A percentile compares a stretch with the other conserved stretches of the same genome.
Evolutionary conservation across 1,140 invertebrate genomes (phyloP).

Genomic region (Lithobius niger): DNA sequence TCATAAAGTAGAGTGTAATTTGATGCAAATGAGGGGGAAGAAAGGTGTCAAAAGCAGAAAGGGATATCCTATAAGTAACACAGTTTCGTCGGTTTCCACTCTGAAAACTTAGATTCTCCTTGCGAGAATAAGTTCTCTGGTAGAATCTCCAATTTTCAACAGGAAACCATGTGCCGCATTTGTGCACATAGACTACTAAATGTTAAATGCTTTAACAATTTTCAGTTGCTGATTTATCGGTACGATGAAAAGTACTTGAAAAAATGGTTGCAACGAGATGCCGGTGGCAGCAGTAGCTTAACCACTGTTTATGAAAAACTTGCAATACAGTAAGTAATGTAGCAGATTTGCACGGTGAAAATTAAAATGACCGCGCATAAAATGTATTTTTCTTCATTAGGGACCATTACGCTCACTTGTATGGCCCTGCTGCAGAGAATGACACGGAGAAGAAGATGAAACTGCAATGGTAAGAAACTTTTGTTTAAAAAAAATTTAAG

Average conservation of each 20-base stretch:
- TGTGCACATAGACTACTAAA: too few species aligned
- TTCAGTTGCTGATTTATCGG: constrained; percentile 8
- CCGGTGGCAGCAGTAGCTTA: constrained; percentile 25
- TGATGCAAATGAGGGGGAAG: too few species aligned
- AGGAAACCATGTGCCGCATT: too few species aligned
- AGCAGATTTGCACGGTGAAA: background rate
- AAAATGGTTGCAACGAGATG: constrained; percentile 30
- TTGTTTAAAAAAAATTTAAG: background rate
- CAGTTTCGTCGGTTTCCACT: too few species aligned
- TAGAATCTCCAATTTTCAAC: too few species aligned
- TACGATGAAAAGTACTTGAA: constrained; percentile 37
- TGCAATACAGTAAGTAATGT: constrained; percentile 27
- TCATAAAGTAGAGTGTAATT: too few species aligned
- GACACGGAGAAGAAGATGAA: constrained; percentile 22
- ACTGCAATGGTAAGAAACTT: constrained; percentile 6
- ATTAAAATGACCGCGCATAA: background rate
- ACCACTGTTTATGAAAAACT: constrained; percentile 30
- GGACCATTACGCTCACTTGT: constrained; percentile 34
- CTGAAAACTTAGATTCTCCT: too few species aligned
- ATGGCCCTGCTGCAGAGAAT: constrained; percentile 29
- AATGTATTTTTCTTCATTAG: constrained; percentile 19
- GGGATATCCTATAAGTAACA: too few species aligned
- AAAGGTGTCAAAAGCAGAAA: too few species aligned
- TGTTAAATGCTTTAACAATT: too few species aligned
- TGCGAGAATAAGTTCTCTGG: too few species aligned